Conservation (phyloP, 2,113 vertebrate species). For the Chrysochloris asiatica region DNA sequence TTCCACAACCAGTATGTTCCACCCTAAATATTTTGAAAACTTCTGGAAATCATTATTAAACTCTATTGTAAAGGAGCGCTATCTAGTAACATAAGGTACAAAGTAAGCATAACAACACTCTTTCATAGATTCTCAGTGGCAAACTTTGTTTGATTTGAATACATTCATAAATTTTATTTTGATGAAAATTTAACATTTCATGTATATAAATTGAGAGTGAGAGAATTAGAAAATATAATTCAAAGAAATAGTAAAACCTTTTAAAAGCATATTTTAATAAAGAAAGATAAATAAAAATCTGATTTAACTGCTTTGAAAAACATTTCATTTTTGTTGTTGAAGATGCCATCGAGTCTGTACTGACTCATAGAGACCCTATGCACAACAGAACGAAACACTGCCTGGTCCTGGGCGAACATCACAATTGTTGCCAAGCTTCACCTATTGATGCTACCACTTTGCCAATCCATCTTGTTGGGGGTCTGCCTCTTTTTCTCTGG, state of each 20-base stretch:
- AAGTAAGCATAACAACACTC: slow-evolving; percentile 21
- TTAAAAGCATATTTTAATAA: too few relatives aligned
- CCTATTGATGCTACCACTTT: too few relatives aligned
- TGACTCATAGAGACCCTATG: too few relatives aligned
- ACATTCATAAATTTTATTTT: neutral
- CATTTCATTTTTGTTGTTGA: too few relatives aligned
- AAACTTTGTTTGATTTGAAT: slow-evolving; percentile 30
- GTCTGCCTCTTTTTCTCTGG: too few relatives aligned
- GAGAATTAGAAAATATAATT: neutral
- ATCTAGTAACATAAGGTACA: slow-evolving; percentile 24
- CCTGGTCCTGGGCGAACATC: too few relatives aligned
- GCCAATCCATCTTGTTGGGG: too few relatives aligned
- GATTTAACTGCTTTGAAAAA: too few relatives aligned
- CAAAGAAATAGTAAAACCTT: neutral
- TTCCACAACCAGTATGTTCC: slow-evolving; percentile 34
- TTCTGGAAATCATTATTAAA: slow-evolving; percentile 46
- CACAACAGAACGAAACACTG: too few relatives aligned
- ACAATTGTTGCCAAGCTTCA: too few relatives aligned
- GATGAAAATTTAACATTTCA: neutral
- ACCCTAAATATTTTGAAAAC: neutral
- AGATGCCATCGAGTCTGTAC: too few relatives aligned
- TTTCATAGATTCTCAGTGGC: neutral
- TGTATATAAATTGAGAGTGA: neutral
- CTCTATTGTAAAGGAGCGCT: slow-evolving; percentile 25
- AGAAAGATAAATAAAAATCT: too few relatives aligned